phyloP scores from a whole-genome alignment of 2,113 vertebrate species.

The Microtus pennsylvanicus region DNA sequence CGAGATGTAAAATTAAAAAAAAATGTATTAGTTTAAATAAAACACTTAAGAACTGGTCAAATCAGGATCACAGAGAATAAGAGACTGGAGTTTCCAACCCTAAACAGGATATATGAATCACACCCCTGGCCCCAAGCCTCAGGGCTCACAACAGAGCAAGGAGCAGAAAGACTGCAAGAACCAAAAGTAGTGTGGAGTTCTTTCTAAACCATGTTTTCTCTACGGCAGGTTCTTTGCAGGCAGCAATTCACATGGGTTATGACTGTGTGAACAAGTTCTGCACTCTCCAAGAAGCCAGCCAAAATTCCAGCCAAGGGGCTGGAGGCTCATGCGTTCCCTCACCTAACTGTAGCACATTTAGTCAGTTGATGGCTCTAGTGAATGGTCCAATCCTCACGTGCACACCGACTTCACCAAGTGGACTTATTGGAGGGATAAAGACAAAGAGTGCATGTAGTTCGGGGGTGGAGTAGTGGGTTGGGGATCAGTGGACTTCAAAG shows the following conservation, averaged over 20 bases:
- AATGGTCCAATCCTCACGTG: background rate
- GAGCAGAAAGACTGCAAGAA: background rate
- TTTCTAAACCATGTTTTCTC: background rate
- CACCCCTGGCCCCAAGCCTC: background rate
- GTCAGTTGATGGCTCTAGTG: background rate
- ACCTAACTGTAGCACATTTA: background rate
- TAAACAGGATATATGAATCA: background rate
- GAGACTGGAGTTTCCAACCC: background rate
- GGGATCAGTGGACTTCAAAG: accelerated
- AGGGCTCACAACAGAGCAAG: background rate
- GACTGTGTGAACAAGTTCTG: too few relatives aligned
- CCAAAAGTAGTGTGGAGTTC: too few relatives aligned
- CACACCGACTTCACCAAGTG: background rate
- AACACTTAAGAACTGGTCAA: background rate
- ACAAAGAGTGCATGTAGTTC: background rate
- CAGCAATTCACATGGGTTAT: background rate
- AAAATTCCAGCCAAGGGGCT: background rate
- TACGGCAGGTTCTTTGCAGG: too few relatives aligned
- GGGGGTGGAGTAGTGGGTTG: too few relatives aligned
- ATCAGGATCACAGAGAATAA: background rate
- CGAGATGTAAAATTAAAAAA: background rate
- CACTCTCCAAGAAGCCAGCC: background rate
- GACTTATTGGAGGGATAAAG: accelerated
- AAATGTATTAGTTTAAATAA: background rate
- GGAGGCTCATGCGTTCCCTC: background rate